These are phyloP conservation scores for Geophilus truncorum DNA, from an alignment of 2,888 invertebrate genomes.

Conservation along the genomic window DNA sequence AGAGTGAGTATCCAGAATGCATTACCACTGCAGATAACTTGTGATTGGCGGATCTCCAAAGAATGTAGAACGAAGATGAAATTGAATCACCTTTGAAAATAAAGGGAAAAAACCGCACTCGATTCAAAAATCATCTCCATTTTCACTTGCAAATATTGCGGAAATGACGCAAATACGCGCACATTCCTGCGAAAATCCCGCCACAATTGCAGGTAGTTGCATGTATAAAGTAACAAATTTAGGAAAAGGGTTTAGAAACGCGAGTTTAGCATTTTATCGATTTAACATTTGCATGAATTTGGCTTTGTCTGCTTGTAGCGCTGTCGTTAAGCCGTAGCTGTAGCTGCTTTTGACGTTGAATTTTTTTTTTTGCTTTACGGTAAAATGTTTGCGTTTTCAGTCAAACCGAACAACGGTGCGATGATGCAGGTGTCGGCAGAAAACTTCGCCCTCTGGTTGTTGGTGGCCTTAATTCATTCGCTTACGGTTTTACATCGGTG, in stretches of 20 bases:
- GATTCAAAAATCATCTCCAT: too few species aligned
- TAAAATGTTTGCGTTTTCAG: background rate
- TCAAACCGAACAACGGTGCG: background rate
- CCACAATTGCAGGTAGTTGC: background rate
- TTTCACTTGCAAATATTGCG: too few species aligned
- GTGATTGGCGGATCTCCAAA: too few species aligned
- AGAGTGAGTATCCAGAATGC: too few species aligned
- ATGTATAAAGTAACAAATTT: background rate
- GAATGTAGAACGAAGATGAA: too few species aligned
- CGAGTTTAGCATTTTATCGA: background rate
- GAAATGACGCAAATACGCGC: too few species aligned
- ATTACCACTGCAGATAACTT: background rate
- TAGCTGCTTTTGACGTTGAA: background rate
- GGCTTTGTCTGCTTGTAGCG: background rate
- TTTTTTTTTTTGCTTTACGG: background rate
- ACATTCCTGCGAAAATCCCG: too few species aligned
- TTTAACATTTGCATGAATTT: background rate
- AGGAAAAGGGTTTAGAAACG: background rate
- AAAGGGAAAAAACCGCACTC: too few species aligned
- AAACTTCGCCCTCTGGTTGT: background rate
- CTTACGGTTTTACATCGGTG: background rate
- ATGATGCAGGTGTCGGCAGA: background rate
- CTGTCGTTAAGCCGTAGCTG: too few species aligned
- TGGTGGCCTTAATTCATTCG: background rate
- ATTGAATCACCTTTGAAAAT: too few species aligned